These are phyloP conservation scores for Neuroterus valhalla DNA, from an alignment of 1,140 invertebrate genomes.

Conservation along the genomic window DNA sequence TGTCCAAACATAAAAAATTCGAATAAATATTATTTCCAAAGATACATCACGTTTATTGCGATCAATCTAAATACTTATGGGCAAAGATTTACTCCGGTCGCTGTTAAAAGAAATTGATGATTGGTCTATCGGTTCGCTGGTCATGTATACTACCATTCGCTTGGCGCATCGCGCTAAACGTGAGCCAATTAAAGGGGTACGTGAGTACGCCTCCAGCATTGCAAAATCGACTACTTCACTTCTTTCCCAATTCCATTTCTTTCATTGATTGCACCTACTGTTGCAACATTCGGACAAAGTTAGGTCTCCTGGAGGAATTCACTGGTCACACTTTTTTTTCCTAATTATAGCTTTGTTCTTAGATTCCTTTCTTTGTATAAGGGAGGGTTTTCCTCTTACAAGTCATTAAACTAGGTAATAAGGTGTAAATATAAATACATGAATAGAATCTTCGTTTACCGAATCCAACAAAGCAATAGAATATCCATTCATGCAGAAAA, in stretches of 20 bases:
- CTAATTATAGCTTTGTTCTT: neutral
- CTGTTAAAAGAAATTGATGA: constrained; percentile 25
- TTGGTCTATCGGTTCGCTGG: constrained; percentile 24
- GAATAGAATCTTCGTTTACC: too few relatives aligned
- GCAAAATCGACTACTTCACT: neutral
- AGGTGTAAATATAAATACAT: too few relatives aligned
- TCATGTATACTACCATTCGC: constrained; percentile 28
- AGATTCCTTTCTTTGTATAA: neutral
- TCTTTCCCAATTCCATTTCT: constrained; percentile 11
- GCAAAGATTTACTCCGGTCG: constrained; percentile 15
- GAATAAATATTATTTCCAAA: neutral
- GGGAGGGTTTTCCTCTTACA: neutral
- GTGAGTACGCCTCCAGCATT: constrained; percentile 27
- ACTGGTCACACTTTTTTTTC: neutral
- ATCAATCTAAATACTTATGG: neutral
- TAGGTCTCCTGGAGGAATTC: neutral
- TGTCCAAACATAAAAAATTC: neutral
- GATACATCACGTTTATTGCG: neutral
- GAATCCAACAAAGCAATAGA: too few relatives aligned
- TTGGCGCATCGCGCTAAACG: constrained; percentile 31
- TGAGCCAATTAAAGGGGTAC: constrained; percentile 43
- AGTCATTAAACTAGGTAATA: too few relatives aligned
- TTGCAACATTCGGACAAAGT: constrained; percentile 8
- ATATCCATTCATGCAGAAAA: too few relatives aligned
- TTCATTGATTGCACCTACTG: constrained; percentile 2